These are phyloP conservation scores for Pollenia labialis DNA, from an alignment of 2,888 invertebrate species.

Conservation along the genomic window DNA sequence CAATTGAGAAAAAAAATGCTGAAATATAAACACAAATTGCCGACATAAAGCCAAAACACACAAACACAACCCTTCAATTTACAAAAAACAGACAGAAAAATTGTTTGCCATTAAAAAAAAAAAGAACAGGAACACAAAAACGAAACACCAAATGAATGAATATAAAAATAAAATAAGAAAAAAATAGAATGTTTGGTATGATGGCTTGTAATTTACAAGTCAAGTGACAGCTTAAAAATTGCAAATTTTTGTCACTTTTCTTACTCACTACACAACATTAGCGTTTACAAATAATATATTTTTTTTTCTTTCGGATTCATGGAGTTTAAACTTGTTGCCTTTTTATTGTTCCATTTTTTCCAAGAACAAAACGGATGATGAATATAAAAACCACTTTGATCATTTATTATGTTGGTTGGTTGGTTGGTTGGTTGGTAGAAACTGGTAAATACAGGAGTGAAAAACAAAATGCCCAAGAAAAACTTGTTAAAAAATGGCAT, in stretches of 20 bases:
- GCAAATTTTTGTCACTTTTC: slow-evolving; percentile 69
- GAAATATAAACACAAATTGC: slow-evolving; percentile 59
- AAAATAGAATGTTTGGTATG: slow-evolving; percentile 22
- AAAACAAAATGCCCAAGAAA: slow-evolving; percentile 19
- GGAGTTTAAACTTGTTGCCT: slow-evolving; percentile 33
- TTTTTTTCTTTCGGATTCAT: neutral
- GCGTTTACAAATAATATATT: slow-evolving; percentile 44
- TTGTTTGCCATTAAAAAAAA: neutral
- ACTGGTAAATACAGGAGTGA: neutral
- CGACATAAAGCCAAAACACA: slow-evolving; percentile 47
- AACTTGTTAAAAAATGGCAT: slow-evolving; percentile 48
- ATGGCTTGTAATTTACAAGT: slow-evolving; percentile 62
- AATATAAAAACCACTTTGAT: slow-evolving; percentile 70
- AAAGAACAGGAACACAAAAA: neutral
- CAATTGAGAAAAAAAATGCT: neutral
- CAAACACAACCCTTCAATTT: slow-evolving; percentile 44
- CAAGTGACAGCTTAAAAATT: slow-evolving; percentile 73
- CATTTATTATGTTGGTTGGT: slow-evolving; percentile 59
- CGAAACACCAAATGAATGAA: slow-evolving; percentile 14
- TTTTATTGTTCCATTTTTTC: neutral
- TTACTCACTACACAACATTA: slow-evolving; percentile 58
- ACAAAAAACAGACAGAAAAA: neutral
- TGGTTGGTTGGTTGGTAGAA: slow-evolving; percentile 10
- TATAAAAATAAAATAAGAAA: neutral
- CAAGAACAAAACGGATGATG: slow-evolving; percentile 51